Evolutionary conservation across 2,113 vertebrate genomes (phyloP).

Genomic region (Gasterosteus nipponicus): DNA sequence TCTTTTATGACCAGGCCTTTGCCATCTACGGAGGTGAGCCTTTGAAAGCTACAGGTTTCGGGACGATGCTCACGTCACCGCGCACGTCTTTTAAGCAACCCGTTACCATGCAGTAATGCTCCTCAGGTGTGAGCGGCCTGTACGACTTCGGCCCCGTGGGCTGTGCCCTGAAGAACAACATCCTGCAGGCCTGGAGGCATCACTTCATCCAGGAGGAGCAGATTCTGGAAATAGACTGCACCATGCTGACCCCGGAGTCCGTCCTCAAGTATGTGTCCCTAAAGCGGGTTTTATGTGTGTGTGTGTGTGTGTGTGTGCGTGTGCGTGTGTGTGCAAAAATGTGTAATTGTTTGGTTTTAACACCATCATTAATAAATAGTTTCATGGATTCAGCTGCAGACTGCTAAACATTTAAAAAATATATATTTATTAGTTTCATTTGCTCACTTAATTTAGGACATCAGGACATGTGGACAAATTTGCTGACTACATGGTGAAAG

Average conservation of each 20-base stretch:
- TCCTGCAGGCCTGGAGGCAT: conserved; percentile 95
- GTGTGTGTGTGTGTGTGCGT: no score
- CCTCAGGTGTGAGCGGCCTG: conserved; percentile 93
- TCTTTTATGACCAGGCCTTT: conserved; percentile 99
- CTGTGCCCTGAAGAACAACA: conserved; percentile 98
- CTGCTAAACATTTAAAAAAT: conserved; percentile 46
- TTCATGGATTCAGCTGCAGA: conserved; percentile 41
- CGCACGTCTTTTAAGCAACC: neutral
- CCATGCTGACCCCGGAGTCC: conserved; percentile 94
- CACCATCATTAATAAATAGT: neutral
- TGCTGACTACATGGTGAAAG: conserved; percentile 99
- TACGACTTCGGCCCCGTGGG: conserved; percentile 98
- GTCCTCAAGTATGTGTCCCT: conserved; percentile 90
- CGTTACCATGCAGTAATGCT: conserved; percentile 50
- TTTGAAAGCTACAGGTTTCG: neutral
- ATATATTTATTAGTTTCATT: neutral
- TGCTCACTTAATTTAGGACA: conserved; percentile 80
- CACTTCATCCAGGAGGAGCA: conserved; percentile 99
- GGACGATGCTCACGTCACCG: no score
- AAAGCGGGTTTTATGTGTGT: neutral
- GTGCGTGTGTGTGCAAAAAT: no score
- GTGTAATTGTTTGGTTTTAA: no score
- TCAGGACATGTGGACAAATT: conserved; percentile 99
- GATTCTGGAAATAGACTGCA: conserved; percentile 98
- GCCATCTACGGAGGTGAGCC: conserved; percentile 97